Base-by-base conservation (phyloP, 2,888 invertebrate genomes). In the Monopis laevigella region DNA sequence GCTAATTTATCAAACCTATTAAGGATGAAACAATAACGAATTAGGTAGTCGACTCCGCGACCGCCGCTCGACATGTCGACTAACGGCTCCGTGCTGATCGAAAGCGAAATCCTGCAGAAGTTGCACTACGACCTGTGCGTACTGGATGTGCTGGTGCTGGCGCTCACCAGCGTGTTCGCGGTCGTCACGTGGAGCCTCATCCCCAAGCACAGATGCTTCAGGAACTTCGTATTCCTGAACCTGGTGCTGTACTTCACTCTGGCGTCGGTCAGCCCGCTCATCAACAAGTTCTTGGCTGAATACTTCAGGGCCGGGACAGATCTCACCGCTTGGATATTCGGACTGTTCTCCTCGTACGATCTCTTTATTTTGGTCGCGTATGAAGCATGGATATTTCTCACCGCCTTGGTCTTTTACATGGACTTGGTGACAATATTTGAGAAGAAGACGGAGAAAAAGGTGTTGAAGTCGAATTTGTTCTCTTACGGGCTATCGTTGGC, bases 381-480 rank as follows among this genome's bases (percentile, higher is more conserved):
- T 43, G 40, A 43, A 21, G 40, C 40, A 12, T 45, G 43, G 43
- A 34, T 45, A 21, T 30, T 43, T 7, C 29, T 45, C 12, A 24
- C 43, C 1, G 43, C 45, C 1, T n/a, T 43, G 4, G 43, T 45
- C 40, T 43, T 45, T 12, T 45, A 45, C 39, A 34, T 45, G 21
- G 45, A 45, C 17, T 39, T 45, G 2, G 45, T 45, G 10, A 34
- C 43, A 40, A 43, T 45, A 21, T 45, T 45, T 24, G 12, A 28
- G 11, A 41, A 12, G 6, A 27, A 6, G 11, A 10, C 43, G 2
- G 39, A 21, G 24, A 40, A 34, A n/a, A 27, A 28, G 34, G 41
- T 41, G 27, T 28, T 45, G 21, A 12, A 39, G 12, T 38, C 41
- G 2, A 45, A 45, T 19, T 12, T 45, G 17, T 43, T 40, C 30